These are phyloP conservation scores for Heliocidaris erythrogramma DNA, from an alignment of 35 echinoderm and acorn worm species.

Conservation along the genomic window DNA sequence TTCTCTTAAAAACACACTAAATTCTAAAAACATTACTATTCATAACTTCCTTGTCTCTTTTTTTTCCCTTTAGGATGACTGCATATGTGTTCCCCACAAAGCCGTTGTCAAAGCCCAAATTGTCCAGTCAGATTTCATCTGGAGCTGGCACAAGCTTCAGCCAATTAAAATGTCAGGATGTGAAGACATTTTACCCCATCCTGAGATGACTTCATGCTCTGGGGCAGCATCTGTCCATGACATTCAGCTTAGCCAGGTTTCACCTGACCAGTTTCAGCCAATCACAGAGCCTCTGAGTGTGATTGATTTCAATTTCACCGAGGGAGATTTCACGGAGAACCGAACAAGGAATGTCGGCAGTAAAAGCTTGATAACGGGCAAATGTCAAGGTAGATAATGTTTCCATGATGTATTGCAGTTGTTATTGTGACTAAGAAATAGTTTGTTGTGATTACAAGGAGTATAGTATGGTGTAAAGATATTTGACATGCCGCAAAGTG, in stretches of 20 bases:
- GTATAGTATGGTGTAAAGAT: no score
- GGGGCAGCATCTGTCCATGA: constrained; percentile 93
- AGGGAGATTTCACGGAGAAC: constrained; percentile 68
- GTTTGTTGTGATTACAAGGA: no score
- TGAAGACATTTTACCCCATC: constrained; percentile 65
- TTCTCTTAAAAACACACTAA: not conserved
- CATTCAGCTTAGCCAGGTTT: constrained; percentile 86
- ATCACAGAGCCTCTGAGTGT: constrained; percentile 85
- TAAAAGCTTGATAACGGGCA: constrained; percentile 44
- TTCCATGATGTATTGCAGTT: not conserved
- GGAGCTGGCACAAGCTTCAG: constrained; percentile 90
- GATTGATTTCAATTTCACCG: constrained; percentile 86
- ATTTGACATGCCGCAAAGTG: no score
- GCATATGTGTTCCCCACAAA: constrained; percentile 89
- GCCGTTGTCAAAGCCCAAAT: constrained; percentile 81
- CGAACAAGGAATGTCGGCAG: constrained; percentile 35
- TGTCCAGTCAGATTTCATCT: constrained; percentile 76
- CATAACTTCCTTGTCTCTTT: not conserved
- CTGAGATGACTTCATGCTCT: constrained; percentile 73
- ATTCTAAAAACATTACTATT: not conserved
- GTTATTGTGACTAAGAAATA: no score
- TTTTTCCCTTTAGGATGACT: constrained; percentile 78
- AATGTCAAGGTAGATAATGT: constrained; percentile 61
- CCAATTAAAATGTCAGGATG: constrained; percentile 71
- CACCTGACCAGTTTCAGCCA: constrained; percentile 77